Percentiles rank a stretch among this genome's conserved stretches.
These are phyloP conservation scores for Xiphophorus couchianus DNA, from an alignment of 2,113 vertebrate genomes.

Conservation along the genomic window DNA sequence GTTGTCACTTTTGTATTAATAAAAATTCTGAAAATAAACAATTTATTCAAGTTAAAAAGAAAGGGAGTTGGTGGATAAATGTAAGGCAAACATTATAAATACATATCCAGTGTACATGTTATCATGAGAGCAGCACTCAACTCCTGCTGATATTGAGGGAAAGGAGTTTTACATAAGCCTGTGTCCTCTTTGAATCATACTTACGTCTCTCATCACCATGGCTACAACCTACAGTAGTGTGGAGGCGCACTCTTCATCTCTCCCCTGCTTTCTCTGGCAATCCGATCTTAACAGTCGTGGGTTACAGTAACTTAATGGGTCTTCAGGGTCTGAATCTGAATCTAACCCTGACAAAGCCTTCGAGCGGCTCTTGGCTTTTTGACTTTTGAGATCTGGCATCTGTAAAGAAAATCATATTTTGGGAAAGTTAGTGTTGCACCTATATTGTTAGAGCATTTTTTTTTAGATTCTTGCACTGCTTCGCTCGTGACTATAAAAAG, in stretches of 20 bases:
- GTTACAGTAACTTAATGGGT: constrained; percentile 59
- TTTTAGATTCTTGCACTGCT: constrained; percentile 5
- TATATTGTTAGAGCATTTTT: neutral
- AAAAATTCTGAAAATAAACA: no score
- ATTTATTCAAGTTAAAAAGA: no score
- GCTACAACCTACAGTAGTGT: constrained; percentile 75
- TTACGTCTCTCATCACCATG: constrained; percentile 75
- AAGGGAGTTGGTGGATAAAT: no score
- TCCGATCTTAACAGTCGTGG: constrained; percentile 55
- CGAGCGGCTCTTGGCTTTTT: constrained; percentile 22
- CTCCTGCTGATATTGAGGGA: constrained; percentile 33
- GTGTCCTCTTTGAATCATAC: constrained; percentile 72
- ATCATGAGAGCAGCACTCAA: constrained; percentile 31
- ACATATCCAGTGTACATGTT: neutral
- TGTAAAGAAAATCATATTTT: constrained; percentile 1
- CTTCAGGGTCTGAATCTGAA: constrained; percentile 45
- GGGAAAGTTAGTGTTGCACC: constrained; percentile 2
- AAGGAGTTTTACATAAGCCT: constrained; percentile 74
- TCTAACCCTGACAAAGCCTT: constrained; percentile 26
- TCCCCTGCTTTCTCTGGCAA: constrained; percentile 54
- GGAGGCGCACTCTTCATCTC: constrained; percentile 64
- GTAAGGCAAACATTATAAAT: no score
- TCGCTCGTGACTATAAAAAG: constrained; percentile 14
- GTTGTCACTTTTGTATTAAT: no score
- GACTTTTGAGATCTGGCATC: constrained; percentile 11